phyloP scores from a whole-genome alignment of 2,888 invertebrate species.

The Alcis repandata region DNA sequence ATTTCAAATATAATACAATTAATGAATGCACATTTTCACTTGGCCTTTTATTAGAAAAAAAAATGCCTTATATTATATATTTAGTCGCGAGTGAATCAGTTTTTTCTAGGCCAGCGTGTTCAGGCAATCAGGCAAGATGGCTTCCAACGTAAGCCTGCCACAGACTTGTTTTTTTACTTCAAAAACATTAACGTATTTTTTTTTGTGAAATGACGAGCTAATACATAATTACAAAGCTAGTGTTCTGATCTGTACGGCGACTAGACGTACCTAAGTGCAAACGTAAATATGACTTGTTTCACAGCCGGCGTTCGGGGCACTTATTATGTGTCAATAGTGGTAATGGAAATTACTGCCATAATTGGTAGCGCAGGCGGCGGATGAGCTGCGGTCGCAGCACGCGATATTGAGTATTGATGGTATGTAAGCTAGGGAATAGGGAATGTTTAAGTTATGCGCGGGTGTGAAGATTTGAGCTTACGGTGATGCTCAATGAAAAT shows the following conservation, averaged over 20 bases:
- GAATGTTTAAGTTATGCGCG: background rate
- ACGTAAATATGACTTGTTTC: constrained; percentile 69
- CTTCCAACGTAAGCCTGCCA: too few relatives aligned
- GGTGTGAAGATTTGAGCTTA: background rate
- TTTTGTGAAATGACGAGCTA: background rate
- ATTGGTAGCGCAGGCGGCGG: constrained; percentile 56
- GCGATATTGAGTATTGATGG: constrained; percentile 40
- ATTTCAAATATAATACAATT: too few relatives aligned
- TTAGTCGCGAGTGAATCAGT: too few relatives aligned
- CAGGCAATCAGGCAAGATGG: too few relatives aligned
- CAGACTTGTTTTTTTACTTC: too few relatives aligned
- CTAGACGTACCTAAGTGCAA: constrained; percentile 32
- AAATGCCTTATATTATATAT: too few relatives aligned
- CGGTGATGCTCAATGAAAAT: too few relatives aligned
- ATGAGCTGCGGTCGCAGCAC: constrained; percentile 39
- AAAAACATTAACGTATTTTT: too few relatives aligned
- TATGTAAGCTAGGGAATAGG: background rate
- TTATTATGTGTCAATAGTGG: constrained; percentile 75
- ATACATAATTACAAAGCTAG: constrained; percentile 25
- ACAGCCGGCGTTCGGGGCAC: constrained; percentile 64
- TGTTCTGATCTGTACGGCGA: constrained; percentile 29
- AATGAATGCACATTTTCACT: too few relatives aligned
- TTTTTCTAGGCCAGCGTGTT: too few relatives aligned
- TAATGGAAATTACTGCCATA: constrained; percentile 67
- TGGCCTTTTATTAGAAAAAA: too few relatives aligned